phyloP scores from a whole-genome alignment of 2,797 vertebrate species.

The Columba guinea region DNA sequence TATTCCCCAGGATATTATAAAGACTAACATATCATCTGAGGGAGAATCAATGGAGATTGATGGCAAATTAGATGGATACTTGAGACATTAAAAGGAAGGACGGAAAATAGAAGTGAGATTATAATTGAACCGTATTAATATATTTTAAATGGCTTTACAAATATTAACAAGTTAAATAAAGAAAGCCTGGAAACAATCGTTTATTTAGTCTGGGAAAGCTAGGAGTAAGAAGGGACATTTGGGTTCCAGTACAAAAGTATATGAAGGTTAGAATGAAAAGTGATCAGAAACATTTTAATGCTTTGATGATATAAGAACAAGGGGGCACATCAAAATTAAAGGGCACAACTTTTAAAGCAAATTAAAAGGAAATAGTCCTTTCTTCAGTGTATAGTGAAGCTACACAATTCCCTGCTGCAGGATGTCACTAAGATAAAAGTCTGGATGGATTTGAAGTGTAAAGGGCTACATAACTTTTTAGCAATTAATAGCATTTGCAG shows the following conservation, averaged over 20 bases:
- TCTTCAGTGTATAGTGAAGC: not conserved
- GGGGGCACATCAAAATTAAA: constrained; percentile 46
- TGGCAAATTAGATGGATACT: constrained; percentile 61
- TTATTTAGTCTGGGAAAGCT: constrained; percentile 26
- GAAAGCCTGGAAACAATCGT: constrained; percentile 19
- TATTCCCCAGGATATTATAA: constrained; percentile 42
- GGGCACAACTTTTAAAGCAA: constrained; percentile 58
- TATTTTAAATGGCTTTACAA: constrained; percentile 59
- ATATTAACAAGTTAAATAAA: constrained; percentile 56
- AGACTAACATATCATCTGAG: constrained; percentile 46
- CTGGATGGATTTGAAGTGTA: constrained; percentile 36
- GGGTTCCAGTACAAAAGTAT: not conserved
- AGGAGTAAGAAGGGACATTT: not conserved
- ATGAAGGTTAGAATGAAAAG: constrained; percentile 48
- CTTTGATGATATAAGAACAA: constrained; percentile 59
- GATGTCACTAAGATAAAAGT: constrained; percentile 51
- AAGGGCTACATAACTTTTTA: constrained; percentile 23
- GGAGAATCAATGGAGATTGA: constrained; percentile 64
- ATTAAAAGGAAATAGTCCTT: constrained; percentile 58
- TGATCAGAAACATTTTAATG: constrained; percentile 36
- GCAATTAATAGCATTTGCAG: constrained; percentile 51
- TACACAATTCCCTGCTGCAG: constrained; percentile 58
- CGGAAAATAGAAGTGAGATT: constrained; percentile 37
- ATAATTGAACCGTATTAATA: constrained; percentile 59
- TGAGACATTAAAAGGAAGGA: constrained; percentile 57